Conservation (phyloP, 2,888 invertebrate genomes). For the Agonum fuliginosum region DNA sequence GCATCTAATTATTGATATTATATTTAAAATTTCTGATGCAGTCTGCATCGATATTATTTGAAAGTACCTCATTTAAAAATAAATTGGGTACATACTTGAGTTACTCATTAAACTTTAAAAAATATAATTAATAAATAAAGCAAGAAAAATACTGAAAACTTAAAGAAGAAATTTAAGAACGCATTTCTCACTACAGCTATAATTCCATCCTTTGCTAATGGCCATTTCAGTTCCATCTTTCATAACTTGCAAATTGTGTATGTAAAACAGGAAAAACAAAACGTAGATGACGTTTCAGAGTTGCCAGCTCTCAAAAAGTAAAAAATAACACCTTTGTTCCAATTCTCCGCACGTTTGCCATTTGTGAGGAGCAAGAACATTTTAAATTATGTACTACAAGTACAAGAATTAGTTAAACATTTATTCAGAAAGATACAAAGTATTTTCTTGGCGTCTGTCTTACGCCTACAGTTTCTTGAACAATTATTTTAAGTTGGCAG, state of each 20-base stretch:
- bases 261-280: background rate
- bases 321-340: background rate
- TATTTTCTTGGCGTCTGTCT: background rate
- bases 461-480: background rate
- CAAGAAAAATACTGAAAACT: background rate
- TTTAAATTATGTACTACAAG: background rate
- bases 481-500: background rate
- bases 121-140: too few relatives aligned
- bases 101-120: too few relatives aligned
- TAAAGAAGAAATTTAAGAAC: too few relatives aligned
- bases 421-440: constrained; percentile 15
- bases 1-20: too few relatives aligned
- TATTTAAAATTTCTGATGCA: too few relatives aligned
- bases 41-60: too few relatives aligned
- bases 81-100: too few relatives aligned
- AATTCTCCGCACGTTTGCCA: background rate
- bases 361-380: too few relatives aligned
- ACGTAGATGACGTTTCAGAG: background rate
- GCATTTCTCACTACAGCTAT: background rate
- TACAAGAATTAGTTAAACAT: constrained; percentile 10
- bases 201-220: background rate
- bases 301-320: background rate
- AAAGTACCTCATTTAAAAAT: too few relatives aligned
- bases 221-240: background rate
- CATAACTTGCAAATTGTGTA: background rate